Evolutionary conservation across 2,888 invertebrate genomes (phyloP).

Genomic region (Tinea pellionella): DNA sequence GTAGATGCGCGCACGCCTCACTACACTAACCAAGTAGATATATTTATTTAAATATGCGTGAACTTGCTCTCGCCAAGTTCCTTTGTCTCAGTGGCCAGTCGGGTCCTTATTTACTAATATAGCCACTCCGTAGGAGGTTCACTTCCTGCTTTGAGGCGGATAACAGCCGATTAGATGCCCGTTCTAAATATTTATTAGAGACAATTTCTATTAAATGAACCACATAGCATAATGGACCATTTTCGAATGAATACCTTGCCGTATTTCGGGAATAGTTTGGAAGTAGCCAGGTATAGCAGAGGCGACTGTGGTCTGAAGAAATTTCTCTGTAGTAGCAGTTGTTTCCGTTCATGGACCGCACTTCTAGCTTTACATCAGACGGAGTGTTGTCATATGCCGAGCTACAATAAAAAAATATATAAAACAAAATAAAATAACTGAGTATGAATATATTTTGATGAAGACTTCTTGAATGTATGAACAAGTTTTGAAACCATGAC

Average conservation of each 20-base stretch:
- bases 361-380: too few relatives aligned
- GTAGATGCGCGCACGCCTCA: conserved; percentile 13
- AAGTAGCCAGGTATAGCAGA: too few relatives aligned
- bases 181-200: not conserved
- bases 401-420: too few relatives aligned
- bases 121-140: conserved; percentile 1
- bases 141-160: conserved; percentile 8
- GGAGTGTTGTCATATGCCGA: too few relatives aligned
- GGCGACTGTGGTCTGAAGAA: too few relatives aligned
- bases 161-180: conserved; percentile 9
- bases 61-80: conserved; percentile 40
- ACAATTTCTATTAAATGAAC: conserved; percentile 1
- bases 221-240: too few relatives aligned
- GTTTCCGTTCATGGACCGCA: too few relatives aligned
- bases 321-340: too few relatives aligned
- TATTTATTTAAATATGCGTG: conserved; percentile 62
- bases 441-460: not conserved
- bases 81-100: conserved; percentile 42
- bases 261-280: too few relatives aligned
- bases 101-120: conserved; percentile 13
- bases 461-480: not conserved
- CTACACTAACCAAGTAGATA: conserved; percentile 20
- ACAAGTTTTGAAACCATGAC: not conserved
- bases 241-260: too few relatives aligned
- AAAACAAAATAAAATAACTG: too few relatives aligned